Evolutionary conservation across 2,113 vertebrate species (phyloP).

Genomic region (Paramormyrops kingsleyae): DNA sequence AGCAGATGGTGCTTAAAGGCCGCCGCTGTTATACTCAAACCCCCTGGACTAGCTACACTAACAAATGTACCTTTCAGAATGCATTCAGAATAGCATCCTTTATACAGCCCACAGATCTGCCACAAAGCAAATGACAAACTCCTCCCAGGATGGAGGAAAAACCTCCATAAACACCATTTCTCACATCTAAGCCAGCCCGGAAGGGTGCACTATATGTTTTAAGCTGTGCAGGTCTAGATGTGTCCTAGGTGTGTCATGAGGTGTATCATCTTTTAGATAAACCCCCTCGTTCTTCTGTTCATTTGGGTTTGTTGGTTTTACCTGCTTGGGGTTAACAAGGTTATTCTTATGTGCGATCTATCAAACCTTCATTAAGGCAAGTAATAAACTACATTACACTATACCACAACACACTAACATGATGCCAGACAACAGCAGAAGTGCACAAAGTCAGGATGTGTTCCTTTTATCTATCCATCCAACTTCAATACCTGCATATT

Average conservation of each 20-base stretch:
- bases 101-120: not conserved
- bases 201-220: not conserved
- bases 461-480: not conserved
- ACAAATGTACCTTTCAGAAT: not conserved
- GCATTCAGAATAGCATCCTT: not conserved
- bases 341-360: not conserved
- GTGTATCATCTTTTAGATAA: not conserved
- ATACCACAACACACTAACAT: too few species aligned
- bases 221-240: not conserved
- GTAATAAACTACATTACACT: too few species aligned
- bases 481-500: not conserved
- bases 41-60: not conserved
- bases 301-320: not conserved
- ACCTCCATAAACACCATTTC: not conserved
- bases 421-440: not conserved
- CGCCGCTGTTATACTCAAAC: not conserved
- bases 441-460: not conserved
- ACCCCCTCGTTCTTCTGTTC: not conserved
- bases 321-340: not conserved
- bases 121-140: not conserved
- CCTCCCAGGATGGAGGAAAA: not conserved
- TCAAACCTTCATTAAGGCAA: too few species aligned
- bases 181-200: not conserved
- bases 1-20: conserved; percentile 7
- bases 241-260: not conserved